Percentiles rank a stretch among this genome's conserved stretches.
Evolutionary conservation across 1,140 invertebrate species (phyloP).

Genomic region (Drosophila mayri): DNA sequence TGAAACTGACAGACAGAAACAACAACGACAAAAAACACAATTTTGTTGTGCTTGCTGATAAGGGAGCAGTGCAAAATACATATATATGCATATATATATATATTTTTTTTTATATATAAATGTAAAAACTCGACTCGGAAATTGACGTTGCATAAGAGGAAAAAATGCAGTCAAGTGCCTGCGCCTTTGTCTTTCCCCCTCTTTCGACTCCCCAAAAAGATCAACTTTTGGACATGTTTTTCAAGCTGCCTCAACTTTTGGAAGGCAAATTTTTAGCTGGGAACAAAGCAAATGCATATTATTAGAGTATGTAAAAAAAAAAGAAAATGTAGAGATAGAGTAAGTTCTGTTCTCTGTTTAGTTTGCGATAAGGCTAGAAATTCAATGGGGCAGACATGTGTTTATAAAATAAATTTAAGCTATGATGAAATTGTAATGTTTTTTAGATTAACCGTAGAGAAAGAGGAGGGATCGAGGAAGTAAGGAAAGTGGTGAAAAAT

Average conservation of each 20-base stretch:
- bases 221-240: constrained; percentile 52
- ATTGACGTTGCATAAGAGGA: constrained; percentile 39
- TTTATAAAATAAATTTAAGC: constrained; percentile 7
- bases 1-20: constrained; percentile 20
- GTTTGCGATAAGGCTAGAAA: constrained; percentile 22
- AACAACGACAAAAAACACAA: constrained; percentile 11
- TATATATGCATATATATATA: no score
- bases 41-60: constrained; percentile 36
- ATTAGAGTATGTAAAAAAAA: neutral
- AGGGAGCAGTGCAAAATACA: no score
- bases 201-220: constrained; percentile 25
- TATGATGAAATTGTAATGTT: constrained; percentile 31
- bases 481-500: neutral
- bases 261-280: constrained; percentile 28
- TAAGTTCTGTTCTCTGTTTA: constrained; percentile 1
- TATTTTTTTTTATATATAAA: no score
- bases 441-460: constrained; percentile 7
- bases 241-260: constrained; percentile 37
- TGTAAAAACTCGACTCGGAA: constrained; percentile 31
- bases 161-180: constrained; percentile 52
- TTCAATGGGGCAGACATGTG: constrained; percentile 14
- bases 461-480: neutral
- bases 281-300: constrained; percentile 6
- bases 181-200: neutral
- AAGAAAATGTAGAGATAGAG: neutral